Evolutionary conservation across 1,140 invertebrate genomes (phyloP), one percentile per base, ranked within the genome.

Genomic region (Neoseiulus cucumeris): DNA sequence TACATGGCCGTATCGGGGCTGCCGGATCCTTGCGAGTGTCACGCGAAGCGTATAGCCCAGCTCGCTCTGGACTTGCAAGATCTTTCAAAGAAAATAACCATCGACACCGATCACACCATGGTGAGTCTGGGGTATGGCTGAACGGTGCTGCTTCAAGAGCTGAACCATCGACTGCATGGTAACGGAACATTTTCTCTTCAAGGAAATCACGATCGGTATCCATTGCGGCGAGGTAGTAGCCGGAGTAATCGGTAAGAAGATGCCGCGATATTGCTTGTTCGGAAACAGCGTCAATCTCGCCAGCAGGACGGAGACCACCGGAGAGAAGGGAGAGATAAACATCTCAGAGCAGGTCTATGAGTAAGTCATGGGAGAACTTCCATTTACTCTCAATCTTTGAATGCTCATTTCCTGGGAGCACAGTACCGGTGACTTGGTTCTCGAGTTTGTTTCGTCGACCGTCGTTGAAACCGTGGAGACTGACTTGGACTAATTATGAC

Each of bases 1-100:
- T 98, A 98, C 76, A 97, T 98, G 93, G 91, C 92, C 1, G 91
- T 97, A 5, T 95, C 91, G 70, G 94, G 94, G 20, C 78, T 98
- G 55, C 94, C 94, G 0, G 92, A 97, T 72, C 85, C 85, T 17
- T 91, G 90, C 75, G 82, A 83, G 67, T 84, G 84, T 55, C 94
- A 98, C 74, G 91, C 93, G 22, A 84, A 85, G 70, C 92, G 90
- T 73, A 95, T 98, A 70, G 91, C 87, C 0, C 82, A 86, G 59
- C 79, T 98, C 18, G 91, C 92, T 4, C 75, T 97, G 14, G 91
- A 96, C 72, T 93, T 97, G 85, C 91, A 95, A 88, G 91, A 95
- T 76, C 81, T 92, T 29, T 86, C 86, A 0, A 82, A 85, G 70
- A 84, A 88, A 69, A 85, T 95, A 4, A 83, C 85, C 71, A 85